Conservation (phyloP, 2,888 invertebrate species). For the Gymnoscelis rufifasciata region DNA sequence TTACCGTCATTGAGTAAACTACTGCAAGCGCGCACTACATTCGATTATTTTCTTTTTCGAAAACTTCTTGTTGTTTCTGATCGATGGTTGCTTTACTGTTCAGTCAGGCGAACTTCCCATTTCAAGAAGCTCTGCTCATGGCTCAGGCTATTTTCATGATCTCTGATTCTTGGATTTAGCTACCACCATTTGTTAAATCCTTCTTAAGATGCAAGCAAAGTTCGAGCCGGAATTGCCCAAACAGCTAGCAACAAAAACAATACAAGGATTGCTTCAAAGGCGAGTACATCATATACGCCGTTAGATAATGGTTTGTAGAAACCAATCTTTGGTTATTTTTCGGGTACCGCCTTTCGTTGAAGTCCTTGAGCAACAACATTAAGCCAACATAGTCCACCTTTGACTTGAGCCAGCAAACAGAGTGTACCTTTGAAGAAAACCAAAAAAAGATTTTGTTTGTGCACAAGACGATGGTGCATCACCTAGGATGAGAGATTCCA, state of each 20-base stretch:
- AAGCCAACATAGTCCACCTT: too few species aligned
- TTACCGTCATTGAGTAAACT: too few species aligned
- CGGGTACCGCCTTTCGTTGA: conserved; percentile 8
- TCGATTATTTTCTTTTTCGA: too few species aligned
- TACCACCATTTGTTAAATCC: conserved; percentile 3
- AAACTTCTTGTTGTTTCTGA: too few species aligned
- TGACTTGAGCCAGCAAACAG: too few species aligned
- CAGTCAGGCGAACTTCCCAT: conserved; percentile 6
- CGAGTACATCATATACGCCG: conserved; percentile 3
- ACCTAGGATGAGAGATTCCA: too few species aligned
- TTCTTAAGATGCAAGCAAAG: conserved; percentile 2
- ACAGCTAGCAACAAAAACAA: conserved; percentile 4
- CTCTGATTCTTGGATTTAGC: conserved; percentile 2
- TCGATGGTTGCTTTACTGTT: too few species aligned
- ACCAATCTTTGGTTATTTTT: conserved; percentile 4
- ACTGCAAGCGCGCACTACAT: too few species aligned
- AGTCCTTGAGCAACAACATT: conserved; percentile 8
- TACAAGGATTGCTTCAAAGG: conserved; percentile 5
- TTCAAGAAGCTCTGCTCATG: conserved; percentile 7
- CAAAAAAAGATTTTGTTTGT: too few species aligned
- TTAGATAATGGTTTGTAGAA: conserved; percentile 5
- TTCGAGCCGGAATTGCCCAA: conserved; percentile 5
- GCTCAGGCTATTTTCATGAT: conserved; percentile 4
- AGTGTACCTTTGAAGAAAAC: too few species aligned
- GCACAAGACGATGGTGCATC: too few species aligned